A percentile compares a stretch with the other conserved stretches of the same genome.
phyloP scores from a whole-genome alignment of 2,797 vertebrate species.

The Argyrosomus regius region DNA sequence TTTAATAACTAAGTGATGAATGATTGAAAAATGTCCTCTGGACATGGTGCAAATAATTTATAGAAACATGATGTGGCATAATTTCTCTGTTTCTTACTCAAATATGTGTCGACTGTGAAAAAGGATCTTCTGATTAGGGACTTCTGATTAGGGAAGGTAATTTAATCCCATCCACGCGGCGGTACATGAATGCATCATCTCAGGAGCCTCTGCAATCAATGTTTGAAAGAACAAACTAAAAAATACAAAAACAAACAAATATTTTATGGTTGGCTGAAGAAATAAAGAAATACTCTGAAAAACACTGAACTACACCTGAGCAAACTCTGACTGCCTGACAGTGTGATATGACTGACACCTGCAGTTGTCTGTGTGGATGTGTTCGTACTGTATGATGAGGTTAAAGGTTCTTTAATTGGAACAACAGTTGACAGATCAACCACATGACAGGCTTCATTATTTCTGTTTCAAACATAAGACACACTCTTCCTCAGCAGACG shows the following conservation, averaged over 20 bases:
- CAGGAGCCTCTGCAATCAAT: not conserved
- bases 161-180: not conserved
- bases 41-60: not conserved
- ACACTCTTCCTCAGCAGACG: not conserved
- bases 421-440: not conserved
- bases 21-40: not conserved
- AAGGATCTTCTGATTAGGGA: not conserved
- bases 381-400: not conserved
- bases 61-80: not conserved
- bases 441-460: not conserved
- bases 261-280: not conserved
- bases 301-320: not conserved
- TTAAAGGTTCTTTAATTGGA: not conserved
- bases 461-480: not conserved
- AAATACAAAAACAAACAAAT: no score
- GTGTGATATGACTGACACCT: not conserved
- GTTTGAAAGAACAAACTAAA: not conserved
- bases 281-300: no score
- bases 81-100: not conserved
- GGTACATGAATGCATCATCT: not conserved
- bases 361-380: not conserved
- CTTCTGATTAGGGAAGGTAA: not conserved
- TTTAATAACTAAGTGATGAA: not conserved
- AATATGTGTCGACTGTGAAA: not conserved
- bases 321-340: no score